These are phyloP conservation scores for Mastacembelus armatus DNA, from an alignment of 2,797 vertebrate genomes.

Conservation along the genomic window DNA sequence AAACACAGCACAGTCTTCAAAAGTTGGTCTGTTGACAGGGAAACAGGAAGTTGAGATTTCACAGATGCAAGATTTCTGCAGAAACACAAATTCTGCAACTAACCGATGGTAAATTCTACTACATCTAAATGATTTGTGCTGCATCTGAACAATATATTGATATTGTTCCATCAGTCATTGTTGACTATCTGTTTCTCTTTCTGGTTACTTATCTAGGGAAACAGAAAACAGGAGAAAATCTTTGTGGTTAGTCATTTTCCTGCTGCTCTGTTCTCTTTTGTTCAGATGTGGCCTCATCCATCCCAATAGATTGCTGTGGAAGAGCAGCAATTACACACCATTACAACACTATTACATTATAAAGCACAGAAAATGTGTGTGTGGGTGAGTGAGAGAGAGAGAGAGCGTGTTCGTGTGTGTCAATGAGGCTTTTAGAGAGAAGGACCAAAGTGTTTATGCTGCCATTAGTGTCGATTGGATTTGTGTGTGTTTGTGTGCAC, in stretches of 20 bases:
- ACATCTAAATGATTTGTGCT: too few relatives aligned
- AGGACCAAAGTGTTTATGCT: constrained; percentile 15
- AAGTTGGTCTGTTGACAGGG: background rate
- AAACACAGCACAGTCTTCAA: constrained; percentile 17
- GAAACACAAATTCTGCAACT: background rate
- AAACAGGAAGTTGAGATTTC: background rate
- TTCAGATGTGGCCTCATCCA: constrained; percentile 28
- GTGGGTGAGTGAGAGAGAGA: too few relatives aligned
- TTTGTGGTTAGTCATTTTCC: background rate
- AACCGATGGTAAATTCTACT: too few relatives aligned
- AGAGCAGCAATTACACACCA: constrained; percentile 53
- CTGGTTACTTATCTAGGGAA: background rate
- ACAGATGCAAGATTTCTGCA: background rate
- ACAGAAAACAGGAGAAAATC: constrained; percentile 5
- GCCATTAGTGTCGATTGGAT: constrained; percentile 34
- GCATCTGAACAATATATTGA: too few relatives aligned
- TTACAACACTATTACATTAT: constrained; percentile 55
- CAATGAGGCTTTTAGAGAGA: constrained; percentile 46
- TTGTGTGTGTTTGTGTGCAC: background rate
- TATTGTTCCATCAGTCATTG: constrained; percentile 11
- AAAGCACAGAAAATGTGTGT: constrained; percentile 13
- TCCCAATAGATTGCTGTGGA: constrained; percentile 29
- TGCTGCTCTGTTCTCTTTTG: constrained; percentile 24
- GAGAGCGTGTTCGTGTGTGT: background rate
- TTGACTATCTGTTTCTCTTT: constrained; percentile 7